Evolutionary conservation across 1,140 invertebrate species (phyloP), one percentile per base, ranked within the genome.

Genomic region (Prorops nasuta): DNA sequence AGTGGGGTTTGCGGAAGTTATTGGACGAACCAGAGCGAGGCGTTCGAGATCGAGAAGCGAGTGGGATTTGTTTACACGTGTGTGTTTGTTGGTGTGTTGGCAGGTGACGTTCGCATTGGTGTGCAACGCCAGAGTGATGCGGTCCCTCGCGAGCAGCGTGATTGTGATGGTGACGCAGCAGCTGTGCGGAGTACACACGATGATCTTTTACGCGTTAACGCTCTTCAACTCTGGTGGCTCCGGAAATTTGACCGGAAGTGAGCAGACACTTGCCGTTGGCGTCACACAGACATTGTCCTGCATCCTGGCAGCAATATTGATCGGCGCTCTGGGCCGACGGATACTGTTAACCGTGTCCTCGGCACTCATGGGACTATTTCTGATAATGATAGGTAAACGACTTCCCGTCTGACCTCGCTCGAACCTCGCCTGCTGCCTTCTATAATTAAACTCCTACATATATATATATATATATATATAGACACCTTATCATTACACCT

Each of bases 81-180:
- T n/a, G n/a, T n/a, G n/a, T n/a, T n/a, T n/a, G n/a, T n/a, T n/a
- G n/a, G n/a, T n/a, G n/a, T n/a, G n/a, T n/a, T n/a, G n/a, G 20
- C 51, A 67, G 60, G 32, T 42, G 2, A 39, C 47, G 0, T 17
- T 37, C 2, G 51, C 51, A 48, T 9, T 62, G 21, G 0, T 74
- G 28, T 63, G 45, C 22, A 69, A 68, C 32, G 40, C 44, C 0
- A 47, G 58, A 32, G 58, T 72, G 15, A 31, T 54, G 37, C 86
- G 84, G 63, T 85, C 86, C 1, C 67, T 92, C 16, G 57, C 83
- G 6, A 86, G 91, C 18, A 85, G 83, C 46, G 76, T 90, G 50
- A 81, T 81, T 15, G 73, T 92, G 1, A 90, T 93, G 82, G 69
- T 89, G 44, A 85, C 90, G 63, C 90, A 94, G 64, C 91, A 61